Percentiles rank a stretch among this genome's conserved stretches.
phyloP scores from a whole-genome alignment of 2,797 vertebrate genomes.

The Erithacus rubecula region DNA sequence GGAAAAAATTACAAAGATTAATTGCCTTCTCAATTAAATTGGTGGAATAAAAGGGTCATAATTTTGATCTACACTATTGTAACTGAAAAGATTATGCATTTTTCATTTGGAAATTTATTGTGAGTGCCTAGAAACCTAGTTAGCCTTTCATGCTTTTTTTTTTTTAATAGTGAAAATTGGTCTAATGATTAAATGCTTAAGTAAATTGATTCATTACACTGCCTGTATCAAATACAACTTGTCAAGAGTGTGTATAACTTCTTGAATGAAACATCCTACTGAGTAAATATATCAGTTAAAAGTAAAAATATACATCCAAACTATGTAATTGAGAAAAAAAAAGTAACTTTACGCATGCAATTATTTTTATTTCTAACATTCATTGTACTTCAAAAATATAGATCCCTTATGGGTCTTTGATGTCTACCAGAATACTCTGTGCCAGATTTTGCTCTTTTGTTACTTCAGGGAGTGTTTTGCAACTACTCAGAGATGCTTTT shows the following conservation, averaged over 20 bases:
- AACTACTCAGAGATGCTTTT: not conserved
- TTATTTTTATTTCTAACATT: not conserved
- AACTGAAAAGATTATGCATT: not conserved
- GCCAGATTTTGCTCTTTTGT: not conserved
- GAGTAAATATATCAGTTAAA: not conserved
- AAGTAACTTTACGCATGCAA: not conserved
- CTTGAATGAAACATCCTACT: not conserved
- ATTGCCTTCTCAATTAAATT: not conserved
- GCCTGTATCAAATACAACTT: not conserved
- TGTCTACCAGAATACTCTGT: not conserved
- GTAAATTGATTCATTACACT: not conserved
- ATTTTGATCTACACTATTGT: not conserved
- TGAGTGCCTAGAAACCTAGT: not conserved
- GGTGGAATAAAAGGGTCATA: not conserved
- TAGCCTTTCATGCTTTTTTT: not conserved
- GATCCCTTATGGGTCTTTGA: not conserved
- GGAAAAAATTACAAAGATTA: not conserved
- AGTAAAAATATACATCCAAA: not conserved
- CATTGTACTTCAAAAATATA: not conserved
- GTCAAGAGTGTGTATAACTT: not conserved
- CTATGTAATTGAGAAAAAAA: not conserved
- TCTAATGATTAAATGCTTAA: not conserved
- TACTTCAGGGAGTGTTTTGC: not conserved
- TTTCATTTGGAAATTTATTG: not conserved
- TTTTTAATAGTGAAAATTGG: not conserved